phyloP scores from a whole-genome alignment of 35 echinoderm and acorn worm genomes.

The Holothuria glaberrima region DNA sequence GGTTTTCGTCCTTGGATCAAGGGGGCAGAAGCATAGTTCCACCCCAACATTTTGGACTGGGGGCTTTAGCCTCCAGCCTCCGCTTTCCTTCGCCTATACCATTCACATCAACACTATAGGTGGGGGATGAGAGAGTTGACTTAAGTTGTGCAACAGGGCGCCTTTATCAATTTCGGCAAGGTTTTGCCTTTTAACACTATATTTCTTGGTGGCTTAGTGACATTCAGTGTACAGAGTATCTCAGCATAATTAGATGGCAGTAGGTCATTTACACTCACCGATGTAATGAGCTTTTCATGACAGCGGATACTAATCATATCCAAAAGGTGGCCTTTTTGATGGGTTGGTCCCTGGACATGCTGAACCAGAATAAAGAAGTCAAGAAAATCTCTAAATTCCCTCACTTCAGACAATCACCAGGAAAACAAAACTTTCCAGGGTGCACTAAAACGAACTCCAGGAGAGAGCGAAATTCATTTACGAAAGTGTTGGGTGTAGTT shows the following conservation, averaged over 20 bases:
- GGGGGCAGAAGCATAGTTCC: too few relatives aligned
- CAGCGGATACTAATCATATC: conserved; percentile 8
- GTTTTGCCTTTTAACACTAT: not conserved
- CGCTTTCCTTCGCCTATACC: too few relatives aligned
- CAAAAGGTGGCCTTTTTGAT: not conserved
- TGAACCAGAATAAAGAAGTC: not conserved
- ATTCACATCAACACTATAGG: conserved; percentile 12
- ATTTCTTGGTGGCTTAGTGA: not conserved
- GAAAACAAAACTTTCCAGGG: not conserved
- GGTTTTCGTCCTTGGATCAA: too few relatives aligned
- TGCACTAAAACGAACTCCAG: not conserved
- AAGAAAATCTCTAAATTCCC: not conserved
- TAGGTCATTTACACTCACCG: conserved; percentile 8
- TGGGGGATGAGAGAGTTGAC: not conserved
- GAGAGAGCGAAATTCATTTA: too few relatives aligned
- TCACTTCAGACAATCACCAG: not conserved
- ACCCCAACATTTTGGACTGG: too few relatives aligned
- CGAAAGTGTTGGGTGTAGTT: too few relatives aligned
- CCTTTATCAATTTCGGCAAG: conserved; percentile 8
- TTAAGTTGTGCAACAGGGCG: not conserved
- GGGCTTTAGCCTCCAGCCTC: too few relatives aligned
- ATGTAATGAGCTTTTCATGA: not conserved
- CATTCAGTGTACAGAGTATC: conserved; percentile 27
- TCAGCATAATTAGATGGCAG: conserved; percentile 36
- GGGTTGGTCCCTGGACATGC: not conserved